phyloP scores from a whole-genome alignment of 2,888 invertebrate species.

The Drosophila atripex region DNA sequence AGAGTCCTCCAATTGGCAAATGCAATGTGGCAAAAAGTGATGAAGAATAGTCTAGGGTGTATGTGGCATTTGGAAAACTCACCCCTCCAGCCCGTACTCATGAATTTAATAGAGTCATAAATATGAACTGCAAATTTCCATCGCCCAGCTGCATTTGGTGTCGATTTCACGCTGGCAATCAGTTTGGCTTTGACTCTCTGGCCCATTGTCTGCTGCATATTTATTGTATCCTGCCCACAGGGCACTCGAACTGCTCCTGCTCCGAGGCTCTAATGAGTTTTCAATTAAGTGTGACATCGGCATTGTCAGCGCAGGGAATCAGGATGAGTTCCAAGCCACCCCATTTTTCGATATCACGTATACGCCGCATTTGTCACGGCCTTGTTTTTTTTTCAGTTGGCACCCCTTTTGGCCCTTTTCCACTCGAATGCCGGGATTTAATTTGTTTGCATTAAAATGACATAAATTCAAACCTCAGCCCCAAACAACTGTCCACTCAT shows the following conservation, averaged over 20 bases:
- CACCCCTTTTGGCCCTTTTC: slow-evolving; percentile 47
- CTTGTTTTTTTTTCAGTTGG: slow-evolving; percentile 18
- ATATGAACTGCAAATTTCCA: slow-evolving; percentile 57
- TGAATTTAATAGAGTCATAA: slow-evolving; percentile 74
- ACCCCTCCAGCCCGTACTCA: slow-evolving; percentile 36
- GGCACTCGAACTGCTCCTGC: slow-evolving; percentile 33
- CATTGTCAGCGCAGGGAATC: slow-evolving; percentile 12
- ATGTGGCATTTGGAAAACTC: neutral
- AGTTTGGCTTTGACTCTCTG: slow-evolving; percentile 41
- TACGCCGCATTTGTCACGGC: slow-evolving; percentile 52
- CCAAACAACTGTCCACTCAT: slow-evolving; percentile 36
- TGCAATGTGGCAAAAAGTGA: slow-evolving; percentile 5
- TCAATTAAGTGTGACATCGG: slow-evolving; percentile 73
- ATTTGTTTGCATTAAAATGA: slow-evolving; percentile 72
- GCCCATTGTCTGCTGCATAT: slow-evolving; percentile 33
- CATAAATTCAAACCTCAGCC: slow-evolving; percentile 60
- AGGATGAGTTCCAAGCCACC: slow-evolving; percentile 14
- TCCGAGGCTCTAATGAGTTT: slow-evolving; percentile 65
- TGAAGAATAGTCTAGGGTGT: neutral
- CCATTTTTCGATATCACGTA: slow-evolving; percentile 35
- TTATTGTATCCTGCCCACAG: slow-evolving; percentile 37
- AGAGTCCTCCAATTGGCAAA: slow-evolving; percentile 33
- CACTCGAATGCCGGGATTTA: slow-evolving; percentile 65
- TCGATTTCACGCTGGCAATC: slow-evolving; percentile 65
- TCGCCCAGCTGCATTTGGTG: slow-evolving; percentile 67